These are phyloP conservation scores for Dicroscelio sp. DNA, from an alignment of 2,888 invertebrate genomes.

Conservation along the genomic window DNA sequence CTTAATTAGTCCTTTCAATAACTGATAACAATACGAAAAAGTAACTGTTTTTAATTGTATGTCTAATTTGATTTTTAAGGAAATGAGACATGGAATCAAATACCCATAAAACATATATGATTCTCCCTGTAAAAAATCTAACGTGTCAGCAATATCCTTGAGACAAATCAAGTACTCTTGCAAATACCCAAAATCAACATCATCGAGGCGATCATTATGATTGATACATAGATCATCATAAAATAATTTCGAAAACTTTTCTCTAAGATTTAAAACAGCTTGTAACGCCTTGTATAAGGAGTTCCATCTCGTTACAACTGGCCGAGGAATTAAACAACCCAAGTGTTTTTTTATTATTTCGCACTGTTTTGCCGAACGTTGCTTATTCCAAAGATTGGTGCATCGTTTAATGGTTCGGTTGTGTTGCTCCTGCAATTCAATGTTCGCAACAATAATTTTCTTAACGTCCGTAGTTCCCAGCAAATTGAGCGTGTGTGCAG, in stretches of 20 bases:
- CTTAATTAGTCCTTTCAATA: too few relatives aligned
- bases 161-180: background rate
- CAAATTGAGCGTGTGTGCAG: too few relatives aligned
- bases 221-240: too few relatives aligned
- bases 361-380: background rate
- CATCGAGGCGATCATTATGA: background rate
- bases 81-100: background rate
- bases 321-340: background rate
- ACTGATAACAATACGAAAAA: too few relatives aligned
- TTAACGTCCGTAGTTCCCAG: too few relatives aligned
- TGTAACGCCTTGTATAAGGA: background rate
- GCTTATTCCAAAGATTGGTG: background rate
- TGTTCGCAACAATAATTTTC: too few relatives aligned
- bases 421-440: too few relatives aligned
- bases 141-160: background rate
- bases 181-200: background rate
- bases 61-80: background rate
- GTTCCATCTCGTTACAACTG: background rate
- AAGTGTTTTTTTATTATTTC: background rate
- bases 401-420: background rate
- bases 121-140: background rate
- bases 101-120: background rate
- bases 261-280: too few relatives aligned
- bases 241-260: too few relatives aligned
- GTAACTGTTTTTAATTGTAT: too few relatives aligned